phyloP scores from a whole-genome alignment of 1,140 invertebrate genomes.

The Drosophila tristis region DNA sequence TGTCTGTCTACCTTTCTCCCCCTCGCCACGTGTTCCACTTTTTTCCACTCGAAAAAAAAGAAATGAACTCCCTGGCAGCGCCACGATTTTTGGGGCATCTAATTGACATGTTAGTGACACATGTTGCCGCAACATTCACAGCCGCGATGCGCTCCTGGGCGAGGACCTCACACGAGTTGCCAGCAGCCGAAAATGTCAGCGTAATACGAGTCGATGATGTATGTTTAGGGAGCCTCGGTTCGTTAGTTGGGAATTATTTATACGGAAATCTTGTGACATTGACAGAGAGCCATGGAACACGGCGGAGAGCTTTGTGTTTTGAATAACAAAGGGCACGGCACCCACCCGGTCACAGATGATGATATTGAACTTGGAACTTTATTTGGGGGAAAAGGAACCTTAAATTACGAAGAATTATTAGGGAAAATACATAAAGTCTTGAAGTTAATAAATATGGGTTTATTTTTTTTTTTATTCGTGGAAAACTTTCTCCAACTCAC shows the following conservation, averaged over 20 bases:
- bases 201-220: slow-evolving; percentile 78
- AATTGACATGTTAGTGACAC: slow-evolving; percentile 82
- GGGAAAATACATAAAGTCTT: not conserved
- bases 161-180: slow-evolving; percentile 68
- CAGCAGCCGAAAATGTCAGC: slow-evolving; percentile 61
- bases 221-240: slow-evolving; percentile 74
- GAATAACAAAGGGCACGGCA: slow-evolving; percentile 14
- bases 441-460: not conserved
- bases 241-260: slow-evolving; percentile 65
- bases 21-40: slow-evolving; percentile 51
- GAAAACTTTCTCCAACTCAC: too few species aligned
- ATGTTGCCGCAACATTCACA: slow-evolving; percentile 62
- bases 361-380: slow-evolving; percentile 41
- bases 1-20: slow-evolving; percentile 3
- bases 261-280: slow-evolving; percentile 66
- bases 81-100: slow-evolving; percentile 62
- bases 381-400: not conserved
- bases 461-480: not conserved
- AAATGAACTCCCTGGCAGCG: slow-evolving; percentile 23
- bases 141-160: slow-evolving; percentile 50
- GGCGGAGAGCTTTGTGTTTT: slow-evolving; percentile 34
- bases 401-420: not conserved
- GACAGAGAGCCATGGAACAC: slow-evolving; percentile 18
- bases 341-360: not conserved
- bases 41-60: slow-evolving; percentile 22